These are phyloP conservation scores for Tipula lateralis DNA, from an alignment of 2,888 invertebrate genomes.

Conservation along the genomic window DNA sequence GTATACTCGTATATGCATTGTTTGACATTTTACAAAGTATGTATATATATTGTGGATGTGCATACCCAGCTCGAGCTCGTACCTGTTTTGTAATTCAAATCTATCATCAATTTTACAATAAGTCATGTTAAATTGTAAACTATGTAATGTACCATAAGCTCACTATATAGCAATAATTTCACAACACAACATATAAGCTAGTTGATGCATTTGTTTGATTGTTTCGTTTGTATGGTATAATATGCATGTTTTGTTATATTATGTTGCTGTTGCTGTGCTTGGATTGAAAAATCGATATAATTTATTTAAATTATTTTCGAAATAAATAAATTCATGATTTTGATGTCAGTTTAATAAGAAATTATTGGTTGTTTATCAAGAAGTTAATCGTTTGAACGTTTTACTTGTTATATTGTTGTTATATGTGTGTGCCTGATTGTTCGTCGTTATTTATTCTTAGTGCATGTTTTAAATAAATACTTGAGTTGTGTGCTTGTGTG, in stretches of 20 bases:
- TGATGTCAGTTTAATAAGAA: conserved; percentile 24
- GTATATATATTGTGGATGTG: not conserved
- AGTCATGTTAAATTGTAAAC: conserved; percentile 8
- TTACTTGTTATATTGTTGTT: conserved; percentile 9
- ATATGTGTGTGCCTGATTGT: not conserved
- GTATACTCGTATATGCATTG: not conserved
- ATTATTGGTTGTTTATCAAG: conserved; percentile 24
- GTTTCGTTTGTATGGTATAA: not conserved
- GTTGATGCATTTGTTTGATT: conserved; percentile 16
- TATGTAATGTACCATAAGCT: not conserved
- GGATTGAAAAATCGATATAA: not conserved
- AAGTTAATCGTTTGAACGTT: conserved; percentile 24
- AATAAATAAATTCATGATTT: conserved; percentile 2
- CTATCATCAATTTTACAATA: conserved; percentile 15
- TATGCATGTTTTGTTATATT: not conserved
- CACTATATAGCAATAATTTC: not conserved
- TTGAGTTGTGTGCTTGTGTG: not conserved
- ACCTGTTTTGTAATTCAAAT: conserved; percentile 9
- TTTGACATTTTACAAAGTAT: not conserved
- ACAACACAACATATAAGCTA: not conserved
- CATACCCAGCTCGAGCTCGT: not conserved
- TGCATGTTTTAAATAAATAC: not conserved
- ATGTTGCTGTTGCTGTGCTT: not conserved
- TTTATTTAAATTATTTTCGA: conserved; percentile 19
- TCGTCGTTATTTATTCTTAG: not conserved